phyloP scores from a whole-genome alignment of 2,888 invertebrate species.

The Stenurella melanura region DNA sequence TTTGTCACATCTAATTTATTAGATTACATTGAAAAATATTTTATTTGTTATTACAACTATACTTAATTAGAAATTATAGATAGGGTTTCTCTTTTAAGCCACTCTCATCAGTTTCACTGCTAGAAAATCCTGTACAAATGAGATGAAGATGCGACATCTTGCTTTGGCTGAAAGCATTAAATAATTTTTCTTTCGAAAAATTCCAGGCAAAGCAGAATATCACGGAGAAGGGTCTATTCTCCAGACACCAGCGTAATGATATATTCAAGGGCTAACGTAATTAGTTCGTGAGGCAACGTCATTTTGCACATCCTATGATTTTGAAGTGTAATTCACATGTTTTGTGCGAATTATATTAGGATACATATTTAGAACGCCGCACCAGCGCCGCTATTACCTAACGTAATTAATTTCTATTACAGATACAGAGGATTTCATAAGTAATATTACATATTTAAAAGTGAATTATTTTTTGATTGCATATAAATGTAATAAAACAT shows the following conservation, averaged over 20 bases:
- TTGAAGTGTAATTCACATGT: neutral
- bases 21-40: no score
- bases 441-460: no score
- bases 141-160: neutral
- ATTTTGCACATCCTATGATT: slow-evolving; percentile 11
- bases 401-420: neutral
- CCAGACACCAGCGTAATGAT: slow-evolving; percentile 18
- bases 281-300: slow-evolving; percentile 4
- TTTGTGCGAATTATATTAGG: neutral
- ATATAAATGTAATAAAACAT: no score
- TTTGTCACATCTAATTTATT: no score
- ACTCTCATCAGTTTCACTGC: no score
- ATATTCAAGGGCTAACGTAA: slow-evolving; percentile 21
- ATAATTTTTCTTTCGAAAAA: neutral
- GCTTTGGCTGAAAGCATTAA: neutral
- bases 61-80: no score
- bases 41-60: no score
- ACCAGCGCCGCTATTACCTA: neutral
- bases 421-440: neutral
- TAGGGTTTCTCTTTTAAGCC: no score
- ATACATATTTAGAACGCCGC: neutral
- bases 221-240: neutral
- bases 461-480: no score
- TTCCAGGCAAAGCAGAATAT: neutral
- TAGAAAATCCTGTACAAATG: neutral